Percentiles rank a stretch among this genome's conserved stretches.
Evolutionary conservation across 2,888 invertebrate species (phyloP).

Genomic region (Stramonita haemastoma): DNA sequence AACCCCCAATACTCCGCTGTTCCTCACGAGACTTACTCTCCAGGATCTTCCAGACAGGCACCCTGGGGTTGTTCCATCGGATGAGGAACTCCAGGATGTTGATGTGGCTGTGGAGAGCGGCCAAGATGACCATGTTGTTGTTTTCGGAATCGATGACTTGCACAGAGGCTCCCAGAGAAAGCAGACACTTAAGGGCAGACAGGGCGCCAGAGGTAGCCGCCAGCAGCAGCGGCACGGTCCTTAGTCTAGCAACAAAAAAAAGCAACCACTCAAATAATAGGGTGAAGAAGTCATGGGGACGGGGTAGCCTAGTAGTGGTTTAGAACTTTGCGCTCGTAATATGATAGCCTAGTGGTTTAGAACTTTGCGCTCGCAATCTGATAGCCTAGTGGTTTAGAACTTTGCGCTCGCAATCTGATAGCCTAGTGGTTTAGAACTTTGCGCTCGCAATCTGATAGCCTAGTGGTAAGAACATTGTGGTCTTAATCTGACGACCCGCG

Average conservation of each 20-base stretch:
- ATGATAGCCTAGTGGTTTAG: too few relatives aligned
- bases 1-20: not conserved
- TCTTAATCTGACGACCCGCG: too few relatives aligned
- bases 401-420: too few relatives aligned
- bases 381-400: too few relatives aligned
- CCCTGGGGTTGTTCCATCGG: constrained; percentile 68
- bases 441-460: too few relatives aligned
- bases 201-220: constrained; percentile 77
- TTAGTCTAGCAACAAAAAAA: constrained; percentile 53
- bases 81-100: constrained; percentile 76
- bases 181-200: constrained; percentile 72
- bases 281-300: too few relatives aligned
- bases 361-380: too few relatives aligned
- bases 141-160: constrained; percentile 64
- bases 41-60: constrained; percentile 75
- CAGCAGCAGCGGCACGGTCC: constrained; percentile 74
- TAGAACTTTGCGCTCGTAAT: too few relatives aligned
- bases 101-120: constrained; percentile 75
- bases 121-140: constrained; percentile 74
- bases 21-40: constrained; percentile 67
- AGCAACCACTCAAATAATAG: too few relatives aligned
- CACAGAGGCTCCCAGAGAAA: constrained; percentile 71
- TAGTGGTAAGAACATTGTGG: too few relatives aligned
- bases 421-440: too few relatives aligned
- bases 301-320: too few relatives aligned